Evolutionary conservation across 2,888 invertebrate species (phyloP), one percentile per base, ranked within the genome.

Genomic region (Didymodactylos carnosus): DNA sequence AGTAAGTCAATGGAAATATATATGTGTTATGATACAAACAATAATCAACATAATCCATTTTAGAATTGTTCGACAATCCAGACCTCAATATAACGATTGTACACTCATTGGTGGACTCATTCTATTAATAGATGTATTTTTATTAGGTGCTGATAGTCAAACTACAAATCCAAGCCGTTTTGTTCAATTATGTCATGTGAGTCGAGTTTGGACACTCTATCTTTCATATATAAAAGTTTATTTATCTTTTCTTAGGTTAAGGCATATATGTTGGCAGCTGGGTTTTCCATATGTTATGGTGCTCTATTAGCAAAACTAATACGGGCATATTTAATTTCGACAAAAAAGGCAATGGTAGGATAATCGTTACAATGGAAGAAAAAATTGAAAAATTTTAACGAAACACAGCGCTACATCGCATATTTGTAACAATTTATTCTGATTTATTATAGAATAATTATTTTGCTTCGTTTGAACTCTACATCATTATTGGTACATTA

Each of bases 261-360:
- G 78, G 90, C 94, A 19, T 95, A 95, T 92, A 86, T 94, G 46
- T 86, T 98, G 46, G 90, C 92, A 35, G 88, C 90, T 71, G 98
- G 98, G 70, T 98, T 98, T 86, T 94, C 95, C 2, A 87, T 98
- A 79, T 92, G 93, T 5, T 99, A 94, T 82, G 98, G 98, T 40
- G 93, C 97, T 27, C 94, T 98, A 93, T 99, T 99, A 85, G 93
- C 95, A 79, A 98, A 99, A 87, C 94, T 98, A 73, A 98, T 97
- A 97, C 87, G 94, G 75, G 95, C 97, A 46, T 97, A 99, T 84
- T 87, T 95, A 76, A 88, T 97, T 78, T 93, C 82, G 89, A 91
- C 73, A 94, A 95, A 86, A 81, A 81, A 72, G 69, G 35, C 41
- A 88, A 89, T 77, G 92, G 93, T 82, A 81, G 82, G 75, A n/a